Percentiles rank a stretch among this genome's conserved stretches.
These are phyloP conservation scores for Eptatretus atami DNA, from an alignment of 2,797 vertebrate species.

Conservation along the genomic window DNA sequence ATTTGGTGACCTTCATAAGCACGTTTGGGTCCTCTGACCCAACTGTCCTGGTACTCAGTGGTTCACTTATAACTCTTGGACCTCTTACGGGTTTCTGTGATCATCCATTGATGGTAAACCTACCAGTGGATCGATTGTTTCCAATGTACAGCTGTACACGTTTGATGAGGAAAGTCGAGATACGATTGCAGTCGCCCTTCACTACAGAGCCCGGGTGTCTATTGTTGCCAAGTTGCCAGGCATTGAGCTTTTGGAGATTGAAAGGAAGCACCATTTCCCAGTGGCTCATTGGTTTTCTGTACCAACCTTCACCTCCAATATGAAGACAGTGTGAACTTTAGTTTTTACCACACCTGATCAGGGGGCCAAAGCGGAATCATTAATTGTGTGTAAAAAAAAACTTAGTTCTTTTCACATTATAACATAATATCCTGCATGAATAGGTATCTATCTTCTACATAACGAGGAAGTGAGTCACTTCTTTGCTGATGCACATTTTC, in stretches of 20 bases:
- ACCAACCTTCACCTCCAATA: conserved; percentile 37
- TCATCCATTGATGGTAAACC: conserved; percentile 49
- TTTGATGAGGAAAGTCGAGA: conserved; percentile 77
- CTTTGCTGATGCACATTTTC: no score
- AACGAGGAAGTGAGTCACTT: no score
- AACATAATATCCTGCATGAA: no score
- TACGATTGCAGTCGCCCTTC: conserved; percentile 62
- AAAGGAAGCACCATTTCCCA: conserved; percentile 35
- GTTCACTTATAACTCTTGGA: conserved; percentile 52
- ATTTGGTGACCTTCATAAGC: conserved; percentile 75
- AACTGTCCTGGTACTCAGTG: conserved; percentile 47
- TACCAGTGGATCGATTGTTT: conserved; percentile 24
- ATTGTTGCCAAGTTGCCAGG: conserved; percentile 30
- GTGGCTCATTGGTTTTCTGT: conserved; percentile 21
- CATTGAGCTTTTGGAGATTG: conserved; percentile 40
- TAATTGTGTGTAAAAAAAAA: no score
- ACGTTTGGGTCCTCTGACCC: conserved; percentile 48
- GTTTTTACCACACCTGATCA: no score
- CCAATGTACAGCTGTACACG: conserved; percentile 67
- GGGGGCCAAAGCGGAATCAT: no score
- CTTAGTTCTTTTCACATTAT: no score
- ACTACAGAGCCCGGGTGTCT: conserved; percentile 32
- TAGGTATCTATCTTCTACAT: no score
- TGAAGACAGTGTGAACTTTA: conserved; percentile 43
- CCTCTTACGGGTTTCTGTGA: conserved; percentile 75